Evolutionary conservation across 2,113 vertebrate genomes (phyloP).

Genomic region (Geothlypis trichas): DNA sequence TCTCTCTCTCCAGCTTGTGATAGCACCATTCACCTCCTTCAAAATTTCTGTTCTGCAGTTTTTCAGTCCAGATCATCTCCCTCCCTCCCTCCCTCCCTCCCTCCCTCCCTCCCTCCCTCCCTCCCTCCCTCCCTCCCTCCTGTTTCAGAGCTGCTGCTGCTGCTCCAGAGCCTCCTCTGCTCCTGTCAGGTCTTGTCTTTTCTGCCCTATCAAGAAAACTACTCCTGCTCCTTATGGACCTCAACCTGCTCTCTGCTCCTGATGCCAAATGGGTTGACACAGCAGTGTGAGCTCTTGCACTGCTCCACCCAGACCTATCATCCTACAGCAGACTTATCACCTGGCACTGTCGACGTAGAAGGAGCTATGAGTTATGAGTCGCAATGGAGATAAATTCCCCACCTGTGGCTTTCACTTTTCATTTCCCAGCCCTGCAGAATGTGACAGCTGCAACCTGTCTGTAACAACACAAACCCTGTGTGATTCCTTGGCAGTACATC

Average conservation of each 20-base stretch:
- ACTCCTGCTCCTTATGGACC: neutral
- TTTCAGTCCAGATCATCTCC: neutral
- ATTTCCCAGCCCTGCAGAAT: neutral
- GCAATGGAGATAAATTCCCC: neutral
- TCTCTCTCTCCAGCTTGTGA: neutral
- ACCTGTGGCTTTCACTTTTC: neutral
- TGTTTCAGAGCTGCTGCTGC: neutral
- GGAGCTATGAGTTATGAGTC: neutral
- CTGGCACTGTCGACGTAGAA: neutral
- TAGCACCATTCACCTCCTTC: neutral
- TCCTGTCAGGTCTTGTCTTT: neutral
- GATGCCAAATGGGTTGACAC: neutral
- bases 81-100: neutral
- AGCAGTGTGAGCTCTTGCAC: neutral
- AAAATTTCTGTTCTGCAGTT: neutral
- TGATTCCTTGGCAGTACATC: neutral
- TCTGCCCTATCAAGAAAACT: neutral
- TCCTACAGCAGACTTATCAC: neutral
- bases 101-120: neutral
- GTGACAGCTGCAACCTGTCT: neutral
- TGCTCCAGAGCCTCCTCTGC: neutral
- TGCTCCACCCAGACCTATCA: neutral
- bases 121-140: neutral
- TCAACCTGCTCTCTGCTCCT: neutral
- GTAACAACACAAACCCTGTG: rapidly evolving